Base-by-base conservation (phyloP, 2,113 vertebrate species). In the Noturus placidus region DNA sequence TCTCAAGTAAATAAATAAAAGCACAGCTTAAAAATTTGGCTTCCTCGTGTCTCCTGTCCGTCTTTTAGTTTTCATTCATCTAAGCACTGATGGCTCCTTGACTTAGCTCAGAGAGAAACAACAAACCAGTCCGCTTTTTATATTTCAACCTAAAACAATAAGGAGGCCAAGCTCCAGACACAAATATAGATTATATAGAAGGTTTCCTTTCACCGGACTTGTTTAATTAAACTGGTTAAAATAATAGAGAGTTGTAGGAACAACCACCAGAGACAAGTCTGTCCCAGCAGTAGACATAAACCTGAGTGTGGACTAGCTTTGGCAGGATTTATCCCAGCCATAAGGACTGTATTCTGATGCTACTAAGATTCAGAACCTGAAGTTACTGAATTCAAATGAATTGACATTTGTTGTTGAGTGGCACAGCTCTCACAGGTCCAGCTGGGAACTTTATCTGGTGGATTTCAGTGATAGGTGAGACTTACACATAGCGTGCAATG, bases 61-160 rank as follows among this genome's bases (percentile, higher is more conserved):
- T 79, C 79, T 78, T 65, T 30, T 35, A n/a, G 83, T 61, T 88
- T 69, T 81, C 35, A 80, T 38, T 56, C 72, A 76, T 25, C 72
- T 13, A 14, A 76, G 72, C 72, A 46, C 38, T 2, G 7, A 8
- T 33, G 20, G 33, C 30, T 46, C 3, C 76, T 7, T 78, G 76
- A 78, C 13, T 50, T 52, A 13, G 15, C 76, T n/a, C 70, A 42
- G 38, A 74, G 19, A 11, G 10, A 25, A 74, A 9, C 33, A 20
- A 72, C 3, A 35, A 17, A 10, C 5, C 2, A 17, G 19, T 22
- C 70, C 10, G 8, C 35, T 22, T 42, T 9, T 1, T 74, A 42
- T 11, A 11, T 42, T 42, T 74, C 15, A 70, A 17, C 9, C 30
- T 70, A 35, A 38, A 33, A 25, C 38, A 27, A 27, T 9, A 17